A percentile compares a stretch with the other conserved stretches of the same genome.
Conservation (phyloP, 1,140 invertebrate genomes). For the Chelonus insularis region DNA sequence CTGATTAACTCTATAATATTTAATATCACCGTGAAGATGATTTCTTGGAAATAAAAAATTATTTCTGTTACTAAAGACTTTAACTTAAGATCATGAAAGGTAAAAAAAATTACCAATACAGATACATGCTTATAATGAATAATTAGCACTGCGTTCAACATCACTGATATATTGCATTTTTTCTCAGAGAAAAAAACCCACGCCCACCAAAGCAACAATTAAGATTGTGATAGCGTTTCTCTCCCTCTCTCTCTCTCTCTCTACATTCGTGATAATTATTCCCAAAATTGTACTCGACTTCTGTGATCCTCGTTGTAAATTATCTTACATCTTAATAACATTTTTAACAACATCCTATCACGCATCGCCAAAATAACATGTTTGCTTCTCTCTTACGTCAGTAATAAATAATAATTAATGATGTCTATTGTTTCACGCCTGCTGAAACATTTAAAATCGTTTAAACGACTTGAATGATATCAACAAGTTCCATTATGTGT, state of each 20-base stretch:
- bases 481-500: too few species aligned
- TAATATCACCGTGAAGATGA: too few species aligned
- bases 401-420: constrained; percentile 33
- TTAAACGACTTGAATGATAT: constrained; percentile 38
- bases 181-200: too few species aligned
- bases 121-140: too few species aligned
- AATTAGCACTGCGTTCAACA: too few species aligned
- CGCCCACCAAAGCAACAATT: background rate
- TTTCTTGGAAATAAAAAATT: too few species aligned
- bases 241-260: background rate
- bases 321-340: constrained; percentile 40
- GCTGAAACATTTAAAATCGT: constrained; percentile 12
- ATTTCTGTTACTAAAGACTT: too few species aligned
- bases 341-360: constrained; percentile 39
- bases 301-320: constrained; percentile 19
- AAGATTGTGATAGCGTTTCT: background rate
- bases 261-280: constrained; percentile 20
- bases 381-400: constrained; percentile 24
- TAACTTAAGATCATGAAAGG: too few species aligned
- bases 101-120: too few species aligned
- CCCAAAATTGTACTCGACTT: constrained; percentile 11
- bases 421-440: constrained; percentile 34
- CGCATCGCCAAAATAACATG: constrained; percentile 40
- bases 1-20: too few species aligned
- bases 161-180: too few species aligned